Percentiles rank a stretch among this genome's conserved stretches.
These are phyloP conservation scores for Thomomys bottae DNA, from an alignment of 2,113 vertebrate genomes.

Conservation along the genomic window DNA sequence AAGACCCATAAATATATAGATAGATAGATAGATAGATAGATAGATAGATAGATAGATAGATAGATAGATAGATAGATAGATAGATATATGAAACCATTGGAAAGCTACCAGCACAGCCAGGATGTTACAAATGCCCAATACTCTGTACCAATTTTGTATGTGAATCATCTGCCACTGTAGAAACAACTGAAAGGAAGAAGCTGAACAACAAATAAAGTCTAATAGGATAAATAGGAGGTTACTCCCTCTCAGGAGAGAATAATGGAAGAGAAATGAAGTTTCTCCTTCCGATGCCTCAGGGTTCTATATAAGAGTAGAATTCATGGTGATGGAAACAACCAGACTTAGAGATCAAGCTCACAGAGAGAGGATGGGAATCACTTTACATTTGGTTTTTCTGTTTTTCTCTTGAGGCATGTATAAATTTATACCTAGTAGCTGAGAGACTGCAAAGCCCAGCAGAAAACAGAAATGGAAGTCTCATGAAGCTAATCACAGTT, in stretches of 20 bases:
- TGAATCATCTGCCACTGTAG: not conserved
- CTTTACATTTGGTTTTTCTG: not conserved
- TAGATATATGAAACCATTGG: not conserved
- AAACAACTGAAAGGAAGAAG: slow-evolving; percentile 15
- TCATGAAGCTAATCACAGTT: not conserved
- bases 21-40: no score
- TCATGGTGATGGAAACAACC: not conserved
- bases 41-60: no score
- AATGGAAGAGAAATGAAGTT: not conserved
- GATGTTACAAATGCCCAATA: not conserved
- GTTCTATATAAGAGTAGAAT: not conserved
- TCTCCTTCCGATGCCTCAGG: not conserved
- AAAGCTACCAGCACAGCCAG: not conserved
- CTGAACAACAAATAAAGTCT: not conserved
- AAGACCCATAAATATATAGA: no score
- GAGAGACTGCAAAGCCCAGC: not conserved
- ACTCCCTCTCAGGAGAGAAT: not conserved
- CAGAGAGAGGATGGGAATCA: not conserved
- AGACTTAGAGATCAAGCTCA: not conserved
- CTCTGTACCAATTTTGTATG: not conserved
- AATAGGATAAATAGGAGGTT: not conserved
- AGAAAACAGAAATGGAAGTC: not conserved
- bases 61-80: not conserved
- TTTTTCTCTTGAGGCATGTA: not conserved
- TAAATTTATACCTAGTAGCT: not conserved